Conservation (phyloP, 2,888 invertebrate species). For the Aquatica leii region DNA sequence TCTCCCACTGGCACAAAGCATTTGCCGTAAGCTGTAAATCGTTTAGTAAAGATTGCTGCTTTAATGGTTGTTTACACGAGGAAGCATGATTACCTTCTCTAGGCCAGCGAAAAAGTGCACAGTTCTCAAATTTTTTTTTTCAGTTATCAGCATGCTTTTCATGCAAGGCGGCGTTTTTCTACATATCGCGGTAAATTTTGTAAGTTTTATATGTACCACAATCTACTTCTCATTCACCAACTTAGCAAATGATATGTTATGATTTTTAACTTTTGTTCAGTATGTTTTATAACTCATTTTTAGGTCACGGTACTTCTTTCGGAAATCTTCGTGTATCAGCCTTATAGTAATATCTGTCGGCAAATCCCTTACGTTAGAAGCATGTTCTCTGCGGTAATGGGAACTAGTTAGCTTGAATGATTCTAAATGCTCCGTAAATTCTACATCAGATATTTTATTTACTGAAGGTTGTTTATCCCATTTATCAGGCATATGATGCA, state of each 20-base stretch:
- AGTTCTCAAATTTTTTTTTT: background rate
- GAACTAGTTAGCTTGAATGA: too few relatives aligned
- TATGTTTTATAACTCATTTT: conserved; percentile 39
- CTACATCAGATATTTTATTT: too few relatives aligned
- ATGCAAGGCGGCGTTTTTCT: background rate
- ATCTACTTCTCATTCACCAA: too few relatives aligned
- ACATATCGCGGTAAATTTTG: too few relatives aligned
- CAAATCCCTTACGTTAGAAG: conserved; percentile 38
- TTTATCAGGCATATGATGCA: too few relatives aligned
- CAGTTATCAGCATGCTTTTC: background rate
- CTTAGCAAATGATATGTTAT: too few relatives aligned
- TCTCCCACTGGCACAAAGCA: background rate
- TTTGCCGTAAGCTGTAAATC: too few relatives aligned
- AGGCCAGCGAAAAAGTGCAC: background rate
- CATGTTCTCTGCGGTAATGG: conserved; percentile 43
- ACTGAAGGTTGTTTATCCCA: too few relatives aligned
- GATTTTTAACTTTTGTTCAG: conserved; percentile 29
- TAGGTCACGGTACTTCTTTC: conserved; percentile 33
- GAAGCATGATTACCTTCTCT: conserved; percentile 4
- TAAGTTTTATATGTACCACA: too few relatives aligned
- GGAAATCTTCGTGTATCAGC: conserved; percentile 40
- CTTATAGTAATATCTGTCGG: conserved; percentile 40
- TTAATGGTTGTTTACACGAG: too few relatives aligned
- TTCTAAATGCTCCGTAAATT: too few relatives aligned
- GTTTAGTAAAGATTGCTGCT: background rate